Conservation (phyloP, 2,888 invertebrate species). For the Acleris laterana region DNA sequence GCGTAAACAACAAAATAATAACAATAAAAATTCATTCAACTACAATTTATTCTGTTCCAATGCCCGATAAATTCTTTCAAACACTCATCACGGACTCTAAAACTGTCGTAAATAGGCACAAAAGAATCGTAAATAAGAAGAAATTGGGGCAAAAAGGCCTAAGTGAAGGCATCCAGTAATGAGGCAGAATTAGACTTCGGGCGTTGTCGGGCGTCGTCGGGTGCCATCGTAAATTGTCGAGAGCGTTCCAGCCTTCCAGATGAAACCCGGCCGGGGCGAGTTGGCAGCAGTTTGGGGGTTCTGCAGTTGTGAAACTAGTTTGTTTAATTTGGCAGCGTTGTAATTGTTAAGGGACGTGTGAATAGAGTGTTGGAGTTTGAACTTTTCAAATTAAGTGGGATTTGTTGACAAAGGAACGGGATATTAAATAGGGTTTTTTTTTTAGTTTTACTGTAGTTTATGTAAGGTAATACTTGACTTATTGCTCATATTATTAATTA, state of each 20-base stretch:
- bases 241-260: constrained; percentile 42
- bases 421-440: background rate
- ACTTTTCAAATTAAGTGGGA: background rate
- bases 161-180: constrained; percentile 79
- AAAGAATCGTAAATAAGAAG: constrained; percentile 40
- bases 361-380: background rate
- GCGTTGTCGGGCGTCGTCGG: constrained; percentile 55
- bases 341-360: constrained; percentile 26
- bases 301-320: constrained; percentile 21
- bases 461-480: background rate
- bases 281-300: constrained; percentile 40
- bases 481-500: no score
- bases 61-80: constrained; percentile 30
- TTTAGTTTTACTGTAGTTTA: background rate
- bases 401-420: background rate
- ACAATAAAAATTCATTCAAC: constrained; percentile 23
- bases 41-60: constrained; percentile 32
- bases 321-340: constrained; percentile 15
- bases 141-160: constrained; percentile 43
- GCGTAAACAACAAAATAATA: constrained; percentile 17
- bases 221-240: constrained; percentile 78
- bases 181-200: constrained; percentile 74
- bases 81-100: constrained; percentile 37
- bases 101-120: constrained; percentile 38
- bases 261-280: constrained; percentile 37